Conservation (phyloP, 2,888 invertebrate species). For the Sturmia bella region DNA sequence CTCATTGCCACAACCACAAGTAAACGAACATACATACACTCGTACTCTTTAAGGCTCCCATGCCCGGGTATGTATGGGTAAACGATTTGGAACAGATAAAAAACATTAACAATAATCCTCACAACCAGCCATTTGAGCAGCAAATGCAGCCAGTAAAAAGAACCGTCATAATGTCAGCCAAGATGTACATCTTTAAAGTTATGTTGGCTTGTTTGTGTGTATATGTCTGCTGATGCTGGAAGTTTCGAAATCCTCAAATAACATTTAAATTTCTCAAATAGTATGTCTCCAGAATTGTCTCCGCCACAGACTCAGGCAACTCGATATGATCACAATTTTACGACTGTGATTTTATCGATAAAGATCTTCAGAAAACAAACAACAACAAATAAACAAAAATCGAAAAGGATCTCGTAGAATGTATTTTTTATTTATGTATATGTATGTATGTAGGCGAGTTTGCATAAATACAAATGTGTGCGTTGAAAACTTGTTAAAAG, state of each 20-base stretch:
- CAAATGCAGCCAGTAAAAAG: conserved; percentile 24
- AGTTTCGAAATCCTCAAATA: conserved; percentile 38
- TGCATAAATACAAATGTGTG: background rate
- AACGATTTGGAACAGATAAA: conserved; percentile 33
- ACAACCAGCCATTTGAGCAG: conserved; percentile 27
- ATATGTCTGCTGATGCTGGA: conserved; percentile 4
- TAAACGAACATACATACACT: background rate
- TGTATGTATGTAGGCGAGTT: background rate
- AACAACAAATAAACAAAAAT: background rate
- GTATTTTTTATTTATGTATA: conserved; percentile 61
- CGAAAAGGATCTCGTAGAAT: conserved; percentile 79
- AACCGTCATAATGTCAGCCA: conserved; percentile 19
- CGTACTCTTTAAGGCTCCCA: conserved; percentile 1
- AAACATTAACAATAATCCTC: conserved; percentile 29
- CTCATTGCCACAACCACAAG: conserved; percentile 56
- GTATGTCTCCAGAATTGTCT: conserved; percentile 44
- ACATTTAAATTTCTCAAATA: conserved; percentile 55
- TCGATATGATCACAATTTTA: conserved; percentile 72
- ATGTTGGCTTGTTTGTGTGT: background rate
- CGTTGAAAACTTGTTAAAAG: conserved; percentile 26
- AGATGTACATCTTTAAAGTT: background rate
- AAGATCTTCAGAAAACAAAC: conserved; percentile 75
- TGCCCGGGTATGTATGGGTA: conserved; percentile 14
- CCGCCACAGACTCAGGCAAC: conserved; percentile 54
- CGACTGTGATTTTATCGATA: conserved; percentile 73